Base-by-base conservation (phyloP, 2,113 vertebrate species). In the Phaethornis superciliosus region DNA sequence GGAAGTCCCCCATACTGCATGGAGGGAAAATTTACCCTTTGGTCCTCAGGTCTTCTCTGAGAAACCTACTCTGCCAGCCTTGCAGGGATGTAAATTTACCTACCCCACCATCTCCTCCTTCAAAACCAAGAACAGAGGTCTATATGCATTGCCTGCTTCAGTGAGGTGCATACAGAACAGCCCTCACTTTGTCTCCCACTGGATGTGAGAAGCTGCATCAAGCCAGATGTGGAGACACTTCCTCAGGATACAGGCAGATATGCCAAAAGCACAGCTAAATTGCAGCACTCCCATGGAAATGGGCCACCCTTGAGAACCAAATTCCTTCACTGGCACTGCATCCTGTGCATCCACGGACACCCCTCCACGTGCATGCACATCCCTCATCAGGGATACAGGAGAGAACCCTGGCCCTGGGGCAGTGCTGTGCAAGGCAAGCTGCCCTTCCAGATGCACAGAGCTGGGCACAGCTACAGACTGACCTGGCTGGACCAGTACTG, bases 301-400 rank as follows among this genome's bases (percentile, higher is more conserved):
- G 5, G 15, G 32, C 14, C 10, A 42, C 6, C 17, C 4, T 28
- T 21, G 18, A 67, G 75, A 62, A 70, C 49, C 24, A 70, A 32
- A 24, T 33, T 58, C 12, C 28, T 52, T 10, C 35, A 11, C 15
- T 54, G 15, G 16, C 22, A 47, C 6, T 5, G 6, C 33, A 24
- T 17, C 5, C 42, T 40, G 33, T 1, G 0, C 2, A 4, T 15
- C 42, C 35, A 5, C 2, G 2, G 49, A n/a, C 10, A 12, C 6
- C 11, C 17, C 9, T 24, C 22, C 1, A 1, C 6, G 4, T 7
- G 6, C 2, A 3, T 35, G 23, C 22, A 4, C 8, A 10, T 9
- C 54, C 17, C 23, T 20, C 22, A 33, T 26, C 3, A 2, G 68
- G 55, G 63, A 56, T 7, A 14, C 14, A 27, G 0, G 3, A 28